phyloP scores from a whole-genome alignment of 1,140 invertebrate genomes.

The Leptestheria dahalacensis region DNA sequence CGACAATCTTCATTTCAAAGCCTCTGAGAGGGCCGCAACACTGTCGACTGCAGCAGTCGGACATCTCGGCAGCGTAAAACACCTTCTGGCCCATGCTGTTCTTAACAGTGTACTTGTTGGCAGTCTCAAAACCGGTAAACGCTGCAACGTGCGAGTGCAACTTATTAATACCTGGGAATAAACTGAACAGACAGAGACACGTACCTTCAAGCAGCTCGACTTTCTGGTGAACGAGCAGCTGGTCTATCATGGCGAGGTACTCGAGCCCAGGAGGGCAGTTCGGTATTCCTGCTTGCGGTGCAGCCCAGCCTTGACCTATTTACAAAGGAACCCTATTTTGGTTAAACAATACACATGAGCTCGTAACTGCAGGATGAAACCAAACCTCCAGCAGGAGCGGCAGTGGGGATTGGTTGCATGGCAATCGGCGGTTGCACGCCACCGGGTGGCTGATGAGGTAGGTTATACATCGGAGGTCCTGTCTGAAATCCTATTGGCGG shows the following conservation, averaged over 20 bases:
- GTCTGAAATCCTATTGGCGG: background rate
- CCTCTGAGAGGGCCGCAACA: constrained; percentile 58
- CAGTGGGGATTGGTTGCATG: background rate
- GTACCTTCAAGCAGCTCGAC: constrained; percentile 65
- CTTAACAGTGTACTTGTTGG: constrained; percentile 71
- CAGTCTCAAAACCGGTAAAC: constrained; percentile 73
- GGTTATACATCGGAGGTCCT: background rate
- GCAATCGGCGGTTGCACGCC: too few species aligned
- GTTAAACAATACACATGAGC: too few species aligned
- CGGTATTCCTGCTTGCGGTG: constrained; percentile 25
- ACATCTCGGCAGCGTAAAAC: constrained; percentile 70
- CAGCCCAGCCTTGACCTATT: background rate
- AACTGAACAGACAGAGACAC: background rate
- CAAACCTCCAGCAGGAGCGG: background rate
- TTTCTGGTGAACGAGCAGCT: constrained; percentile 74
- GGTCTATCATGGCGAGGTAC: constrained; percentile 80
- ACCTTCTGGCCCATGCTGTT: constrained; percentile 60
- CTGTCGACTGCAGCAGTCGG: constrained; percentile 56
- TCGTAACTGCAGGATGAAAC: too few species aligned
- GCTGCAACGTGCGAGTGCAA: constrained; percentile 31
- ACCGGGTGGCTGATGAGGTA: background rate
- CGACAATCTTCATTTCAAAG: constrained; percentile 74
- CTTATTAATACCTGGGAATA: constrained; percentile 2
- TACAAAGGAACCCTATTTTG: too few species aligned
- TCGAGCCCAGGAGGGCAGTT: constrained; percentile 81